Conservation (phyloP, 1,140 invertebrate species). For the Lamellibrachia luymesi region DNA sequence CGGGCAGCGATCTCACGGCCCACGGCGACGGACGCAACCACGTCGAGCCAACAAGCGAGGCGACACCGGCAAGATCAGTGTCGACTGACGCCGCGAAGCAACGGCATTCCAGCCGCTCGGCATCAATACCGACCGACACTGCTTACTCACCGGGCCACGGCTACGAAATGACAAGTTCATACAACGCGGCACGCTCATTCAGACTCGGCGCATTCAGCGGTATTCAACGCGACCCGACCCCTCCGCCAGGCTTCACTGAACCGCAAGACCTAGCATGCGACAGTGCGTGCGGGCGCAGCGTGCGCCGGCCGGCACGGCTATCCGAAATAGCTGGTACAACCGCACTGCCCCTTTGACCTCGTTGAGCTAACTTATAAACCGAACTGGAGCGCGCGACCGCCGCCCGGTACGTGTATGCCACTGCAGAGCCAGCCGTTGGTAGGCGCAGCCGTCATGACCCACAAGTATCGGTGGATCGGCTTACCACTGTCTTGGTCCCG, state of each 20-base stretch:
- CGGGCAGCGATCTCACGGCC: background rate
- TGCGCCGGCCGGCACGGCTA: too few species aligned
- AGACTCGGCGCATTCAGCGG: background rate
- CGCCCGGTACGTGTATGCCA: background rate
- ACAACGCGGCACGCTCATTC: background rate
- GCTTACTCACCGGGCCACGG: background rate
- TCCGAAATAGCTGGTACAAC: background rate
- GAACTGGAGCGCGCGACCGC: background rate
- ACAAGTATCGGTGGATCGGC: background rate
- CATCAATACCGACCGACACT: background rate
- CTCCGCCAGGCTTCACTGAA: background rate
- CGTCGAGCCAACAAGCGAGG: background rate
- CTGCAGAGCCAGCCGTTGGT: background rate
- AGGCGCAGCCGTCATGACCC: background rate
- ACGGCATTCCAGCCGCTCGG: background rate
- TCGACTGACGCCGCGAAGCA: background rate
- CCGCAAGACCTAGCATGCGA: background rate
- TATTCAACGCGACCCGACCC: background rate
- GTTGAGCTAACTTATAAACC: background rate
- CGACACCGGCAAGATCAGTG: background rate
- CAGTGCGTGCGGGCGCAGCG: background rate
- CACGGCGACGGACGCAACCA: background rate
- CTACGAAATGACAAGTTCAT: background rate
- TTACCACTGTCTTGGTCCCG: background rate
- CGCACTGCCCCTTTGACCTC: conserved; percentile 2